phyloP scores from a whole-genome alignment of 2,797 vertebrate genomes.

The Acipenser transmontanus region DNA sequence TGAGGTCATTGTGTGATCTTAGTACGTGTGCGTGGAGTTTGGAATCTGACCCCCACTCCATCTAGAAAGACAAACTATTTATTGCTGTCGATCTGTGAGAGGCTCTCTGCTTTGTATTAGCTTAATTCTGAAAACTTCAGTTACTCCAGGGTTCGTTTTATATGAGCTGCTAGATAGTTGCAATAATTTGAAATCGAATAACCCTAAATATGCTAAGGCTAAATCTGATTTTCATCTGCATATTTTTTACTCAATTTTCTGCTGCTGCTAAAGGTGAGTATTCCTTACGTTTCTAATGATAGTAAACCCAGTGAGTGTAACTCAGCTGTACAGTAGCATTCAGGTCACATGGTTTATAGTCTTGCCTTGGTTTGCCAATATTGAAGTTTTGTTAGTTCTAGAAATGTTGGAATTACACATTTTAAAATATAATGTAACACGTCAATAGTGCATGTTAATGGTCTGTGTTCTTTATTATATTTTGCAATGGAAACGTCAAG shows the following conservation, averaged over 20 bases:
- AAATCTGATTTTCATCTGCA: constrained; percentile 69
- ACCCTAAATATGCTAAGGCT: constrained; percentile 66
- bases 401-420: too few species aligned
- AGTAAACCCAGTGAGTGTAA: too few species aligned
- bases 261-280: constrained; percentile 79
- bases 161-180: too few species aligned
- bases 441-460: too few species aligned
- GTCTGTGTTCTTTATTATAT: too few species aligned
- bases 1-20: constrained; percentile 71
- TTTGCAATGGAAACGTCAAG: too few species aligned
- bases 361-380: too few species aligned
- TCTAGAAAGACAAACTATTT: constrained; percentile 68
- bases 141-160: constrained; percentile 18
- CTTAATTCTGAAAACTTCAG: constrained; percentile 38
- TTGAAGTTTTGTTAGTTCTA: too few species aligned
- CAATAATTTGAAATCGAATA: constrained; percentile 5
- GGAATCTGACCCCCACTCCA: constrained; percentile 89
- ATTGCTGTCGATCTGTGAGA: constrained; percentile 39
- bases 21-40: constrained; percentile 92
- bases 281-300: not conserved
- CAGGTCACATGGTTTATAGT: not conserved
- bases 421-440: too few species aligned
- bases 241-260: constrained; percentile 61
- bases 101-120: constrained; percentile 38
- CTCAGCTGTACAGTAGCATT: not conserved